A percentile compares a stretch with the other conserved stretches of the same genome.
Evolutionary conservation across 2,888 invertebrate genomes (phyloP).

Genomic region (Nephrocerus scutellatus): DNA sequence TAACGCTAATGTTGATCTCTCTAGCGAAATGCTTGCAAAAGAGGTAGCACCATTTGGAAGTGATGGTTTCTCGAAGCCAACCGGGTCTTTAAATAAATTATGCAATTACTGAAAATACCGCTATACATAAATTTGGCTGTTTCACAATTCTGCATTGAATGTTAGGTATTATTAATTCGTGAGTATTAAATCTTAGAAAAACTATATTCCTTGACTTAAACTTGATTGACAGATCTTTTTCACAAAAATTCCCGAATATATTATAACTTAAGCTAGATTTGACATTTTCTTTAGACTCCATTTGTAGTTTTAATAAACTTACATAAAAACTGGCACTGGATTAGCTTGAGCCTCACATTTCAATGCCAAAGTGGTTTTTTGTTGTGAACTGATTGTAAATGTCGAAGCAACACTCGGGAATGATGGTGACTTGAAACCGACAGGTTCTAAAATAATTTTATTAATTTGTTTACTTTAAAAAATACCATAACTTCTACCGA

Average conservation of each 20-base stretch:
- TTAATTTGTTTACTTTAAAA: not conserved
- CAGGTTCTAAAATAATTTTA: slow-evolving; percentile 48
- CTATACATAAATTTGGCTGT: not conserved
- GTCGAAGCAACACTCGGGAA: slow-evolving; percentile 61
- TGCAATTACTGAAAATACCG: not conserved
- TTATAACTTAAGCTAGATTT: slow-evolving; percentile 48
- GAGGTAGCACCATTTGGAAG: slow-evolving; percentile 60
- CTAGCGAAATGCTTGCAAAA: slow-evolving; percentile 53
- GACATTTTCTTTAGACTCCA: slow-evolving; percentile 38
- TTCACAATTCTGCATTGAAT: not conserved
- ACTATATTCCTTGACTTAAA: slow-evolving; percentile 50
- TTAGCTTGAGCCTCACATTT: slow-evolving; percentile 66
- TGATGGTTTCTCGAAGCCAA: slow-evolving; percentile 59
- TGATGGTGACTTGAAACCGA: slow-evolving; percentile 60
- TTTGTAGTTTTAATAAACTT: no score
- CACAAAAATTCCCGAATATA: no score
- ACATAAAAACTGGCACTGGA: slow-evolving; percentile 66
- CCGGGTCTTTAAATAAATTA: slow-evolving; percentile 52
- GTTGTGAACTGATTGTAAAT: slow-evolving; percentile 54
- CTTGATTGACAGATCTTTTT: no score
- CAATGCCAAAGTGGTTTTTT: slow-evolving; percentile 53
- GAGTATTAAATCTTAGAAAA: not conserved
- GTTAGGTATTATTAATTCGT: slow-evolving; percentile 1
- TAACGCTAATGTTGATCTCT: slow-evolving; percentile 50
- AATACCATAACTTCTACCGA: not conserved